A percentile compares a stretch with the other conserved stretches of the same genome.
Conservation (phyloP, 2,888 invertebrate genomes). For the Spodoptera littoralis region DNA sequence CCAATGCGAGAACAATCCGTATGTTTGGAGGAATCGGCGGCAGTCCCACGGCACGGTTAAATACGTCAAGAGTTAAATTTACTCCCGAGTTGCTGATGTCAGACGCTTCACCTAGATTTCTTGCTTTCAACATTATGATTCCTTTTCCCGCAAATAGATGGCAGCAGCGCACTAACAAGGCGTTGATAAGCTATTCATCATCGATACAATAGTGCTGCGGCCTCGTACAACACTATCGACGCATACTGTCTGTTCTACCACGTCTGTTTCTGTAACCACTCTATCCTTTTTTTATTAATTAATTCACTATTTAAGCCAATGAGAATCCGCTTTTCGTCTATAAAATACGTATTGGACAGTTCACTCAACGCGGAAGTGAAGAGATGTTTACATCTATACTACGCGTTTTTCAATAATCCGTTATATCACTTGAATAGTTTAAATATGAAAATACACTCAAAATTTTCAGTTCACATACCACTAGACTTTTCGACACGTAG, state of each 20-base stretch:
- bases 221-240: constrained; percentile 19
- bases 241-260: constrained; percentile 25
- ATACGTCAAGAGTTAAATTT: constrained; percentile 87
- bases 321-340: not conserved
- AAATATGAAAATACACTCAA: constrained; percentile 13
- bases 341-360: not conserved
- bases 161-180: constrained; percentile 74
- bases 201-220: constrained; percentile 34
- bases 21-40: constrained; percentile 72
- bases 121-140: constrained; percentile 73
- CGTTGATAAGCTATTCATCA: constrained; percentile 56
- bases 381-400: constrained; percentile 14
- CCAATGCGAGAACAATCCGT: constrained; percentile 71
- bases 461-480: constrained; percentile 45
- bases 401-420: constrained; percentile 10
- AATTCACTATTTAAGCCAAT: constrained; percentile 9
- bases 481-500: constrained; percentile 27
- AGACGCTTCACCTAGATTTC: constrained; percentile 87
- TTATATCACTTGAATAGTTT: constrained; percentile 31
- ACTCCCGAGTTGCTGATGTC: constrained; percentile 84
- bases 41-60: constrained; percentile 68
- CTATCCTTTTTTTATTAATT: constrained; percentile 18
- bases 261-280: constrained; percentile 17
- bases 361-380: constrained; percentile 32
- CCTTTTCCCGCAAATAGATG: constrained; percentile 79